A percentile compares a stretch with the other conserved stretches of the same genome.
These are phyloP conservation scores for Epinephelus fuscoguttatus DNA, from an alignment of 2,113 vertebrate species.

Conservation along the genomic window DNA sequence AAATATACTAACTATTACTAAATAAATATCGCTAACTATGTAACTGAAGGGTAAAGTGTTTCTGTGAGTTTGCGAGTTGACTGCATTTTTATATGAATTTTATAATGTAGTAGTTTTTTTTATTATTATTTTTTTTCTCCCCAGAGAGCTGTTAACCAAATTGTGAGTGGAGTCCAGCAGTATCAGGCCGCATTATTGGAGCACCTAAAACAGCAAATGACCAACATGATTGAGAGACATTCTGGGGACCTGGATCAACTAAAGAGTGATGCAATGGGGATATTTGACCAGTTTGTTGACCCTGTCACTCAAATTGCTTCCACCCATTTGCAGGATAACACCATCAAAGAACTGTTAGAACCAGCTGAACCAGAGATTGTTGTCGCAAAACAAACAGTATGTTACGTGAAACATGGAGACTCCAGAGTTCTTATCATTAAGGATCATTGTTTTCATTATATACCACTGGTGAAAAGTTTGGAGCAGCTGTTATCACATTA, in stretches of 20 bases:
- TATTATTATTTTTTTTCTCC: not conserved
- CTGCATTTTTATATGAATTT: not conserved
- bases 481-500: constrained; percentile 56
- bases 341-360: constrained; percentile 16
- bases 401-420: constrained; percentile 34
- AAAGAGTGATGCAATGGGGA: not conserved
- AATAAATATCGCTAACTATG: not conserved
- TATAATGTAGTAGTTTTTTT: not conserved
- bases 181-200: constrained; percentile 46
- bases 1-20: too few relatives aligned
- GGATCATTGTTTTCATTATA: constrained; percentile 12
- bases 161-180: constrained; percentile 1
- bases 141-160: constrained; percentile 5
- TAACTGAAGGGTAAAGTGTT: not conserved
- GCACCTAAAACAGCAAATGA: constrained; percentile 42
- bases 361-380: constrained; percentile 39
- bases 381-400: not conserved
- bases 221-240: constrained; percentile 32
- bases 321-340: constrained; percentile 8
- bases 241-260: constrained; percentile 38
- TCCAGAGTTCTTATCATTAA: constrained; percentile 13
- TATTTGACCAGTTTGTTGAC: constrained; percentile 42
- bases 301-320: constrained; percentile 39
- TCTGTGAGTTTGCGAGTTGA: not conserved
- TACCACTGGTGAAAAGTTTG: constrained; percentile 52